Evolutionary conservation across 2,113 vertebrate species (phyloP), one percentile per base, ranked within the genome.

Genomic region (Cettia cetti): DNA sequence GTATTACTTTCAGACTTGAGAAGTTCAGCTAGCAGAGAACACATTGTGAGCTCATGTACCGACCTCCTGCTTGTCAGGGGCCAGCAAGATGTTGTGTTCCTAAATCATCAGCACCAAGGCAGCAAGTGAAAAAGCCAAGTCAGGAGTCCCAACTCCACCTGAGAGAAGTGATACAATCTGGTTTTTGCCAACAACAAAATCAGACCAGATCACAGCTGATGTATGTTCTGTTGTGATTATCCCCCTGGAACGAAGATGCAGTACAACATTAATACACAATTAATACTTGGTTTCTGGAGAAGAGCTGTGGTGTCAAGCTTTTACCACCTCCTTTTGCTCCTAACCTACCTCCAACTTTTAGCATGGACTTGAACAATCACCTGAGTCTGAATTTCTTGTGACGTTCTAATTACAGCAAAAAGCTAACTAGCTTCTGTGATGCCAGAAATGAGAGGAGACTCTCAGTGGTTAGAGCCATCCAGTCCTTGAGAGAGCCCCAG

Each of bases 41-140:
- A 28, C 21, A 26, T 11, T 0, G 0, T 20, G 11, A 84, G 15
- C 16, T 84, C 47, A 11, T 2, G 15, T 13, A 42, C 35, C 2
- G 6, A 69, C 26, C 21, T 52, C 31, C 54, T 37, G n/a, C 52
- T 45, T 74, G 45, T 31, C 31, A 18, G 6, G 31, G 42, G 49
- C 28, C 61, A 71, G 85, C 27, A 60, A 30, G 30, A 19, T 42
- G 26, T n/a, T 60, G 15, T 33, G 27, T 16, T 33, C 47, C n/a
- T 45, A 59, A 5, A 54, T 28, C 11, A 82, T 45, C 28, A 59
- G 61, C 37, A 81, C 21, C n/a, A 52, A 76, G 26, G 21, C 44
- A 82, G 33, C 33, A 50, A 92, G 33, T 42, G 37, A 92, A 90
- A 78, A 57, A 6, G 3, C 24, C 33, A 57, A 53, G 17, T 37